These are phyloP conservation scores for Homarus americanus DNA, from an alignment of 1,140 invertebrate genomes.

Conservation along the genomic window DNA sequence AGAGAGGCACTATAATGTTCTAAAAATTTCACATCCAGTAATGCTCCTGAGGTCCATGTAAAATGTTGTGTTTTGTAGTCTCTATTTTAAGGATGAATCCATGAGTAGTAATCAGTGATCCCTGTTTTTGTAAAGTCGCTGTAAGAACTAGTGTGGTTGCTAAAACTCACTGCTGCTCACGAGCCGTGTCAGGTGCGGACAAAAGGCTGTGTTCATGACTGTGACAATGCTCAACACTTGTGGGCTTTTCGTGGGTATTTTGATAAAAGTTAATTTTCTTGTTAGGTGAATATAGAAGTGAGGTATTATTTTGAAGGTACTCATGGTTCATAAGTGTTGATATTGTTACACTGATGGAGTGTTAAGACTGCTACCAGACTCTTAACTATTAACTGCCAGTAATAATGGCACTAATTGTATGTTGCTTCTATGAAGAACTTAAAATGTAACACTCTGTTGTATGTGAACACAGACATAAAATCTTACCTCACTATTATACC, in stretches of 20 bases:
- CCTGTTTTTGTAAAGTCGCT: constrained; percentile 26
- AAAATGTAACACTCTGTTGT: constrained; percentile 71
- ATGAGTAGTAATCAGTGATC: background rate
- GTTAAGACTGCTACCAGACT: constrained; percentile 66
- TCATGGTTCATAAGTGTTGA: constrained; percentile 54
- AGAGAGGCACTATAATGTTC: constrained; percentile 18
- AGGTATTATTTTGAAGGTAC: constrained; percentile 13
- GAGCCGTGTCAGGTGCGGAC: constrained; percentile 65
- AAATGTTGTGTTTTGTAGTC: constrained; percentile 47
- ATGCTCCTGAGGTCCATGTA: constrained; percentile 29
- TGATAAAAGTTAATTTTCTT: constrained; percentile 21
- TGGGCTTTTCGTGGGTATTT: constrained; percentile 20
- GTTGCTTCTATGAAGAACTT: constrained; percentile 64
- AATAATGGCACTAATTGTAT: constrained; percentile 61
- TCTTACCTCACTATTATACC: constrained; percentile 68
- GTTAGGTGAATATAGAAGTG: constrained; percentile 31
- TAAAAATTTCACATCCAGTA: constrained; percentile 5
- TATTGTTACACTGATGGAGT: constrained; percentile 63
- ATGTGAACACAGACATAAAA: constrained; percentile 69
- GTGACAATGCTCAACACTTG: constrained; percentile 41
- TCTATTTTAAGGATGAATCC: constrained; percentile 18
- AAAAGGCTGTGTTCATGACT: constrained; percentile 67
- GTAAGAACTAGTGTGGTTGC: constrained; percentile 61
- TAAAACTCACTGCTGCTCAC: constrained; percentile 49
- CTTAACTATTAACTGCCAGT: constrained; percentile 54